A percentile compares a stretch with the other conserved stretches of the same genome.
These are phyloP conservation scores for Callospermophilus lateralis DNA, from an alignment of 2,113 vertebrate species.

Conservation along the genomic window DNA sequence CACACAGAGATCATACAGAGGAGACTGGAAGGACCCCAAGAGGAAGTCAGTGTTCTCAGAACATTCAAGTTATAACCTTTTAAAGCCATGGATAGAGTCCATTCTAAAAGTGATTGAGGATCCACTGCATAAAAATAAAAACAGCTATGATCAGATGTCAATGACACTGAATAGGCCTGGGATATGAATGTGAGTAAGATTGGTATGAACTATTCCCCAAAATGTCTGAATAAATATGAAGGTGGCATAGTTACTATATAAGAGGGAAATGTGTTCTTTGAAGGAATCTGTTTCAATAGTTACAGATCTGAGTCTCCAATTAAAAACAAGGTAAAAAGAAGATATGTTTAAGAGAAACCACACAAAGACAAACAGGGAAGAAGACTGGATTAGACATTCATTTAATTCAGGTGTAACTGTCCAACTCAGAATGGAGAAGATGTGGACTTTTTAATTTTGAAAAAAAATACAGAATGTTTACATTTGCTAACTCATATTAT, in stretches of 20 bases:
- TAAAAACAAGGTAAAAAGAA: not conserved
- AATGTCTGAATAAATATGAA: not conserved
- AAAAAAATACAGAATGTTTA: not conserved
- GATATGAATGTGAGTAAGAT: not conserved
- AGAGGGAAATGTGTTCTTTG: not conserved
- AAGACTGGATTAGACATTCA: not conserved
- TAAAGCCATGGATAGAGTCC: not conserved
- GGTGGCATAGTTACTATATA: not conserved
- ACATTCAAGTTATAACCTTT: slow-evolving; percentile 15
- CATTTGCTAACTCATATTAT: not conserved
- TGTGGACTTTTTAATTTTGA: not conserved
- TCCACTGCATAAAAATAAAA: not conserved
- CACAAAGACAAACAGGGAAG: not conserved
- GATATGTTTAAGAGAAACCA: not conserved
- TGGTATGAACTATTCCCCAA: not conserved
- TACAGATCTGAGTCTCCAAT: not conserved
- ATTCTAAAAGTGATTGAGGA: not conserved
- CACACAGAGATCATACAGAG: not conserved
- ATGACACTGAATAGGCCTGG: not conserved
- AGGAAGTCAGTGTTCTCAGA: not conserved
- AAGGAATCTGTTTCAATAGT: not conserved
- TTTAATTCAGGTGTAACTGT: not conserved
- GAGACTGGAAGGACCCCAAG: not conserved
- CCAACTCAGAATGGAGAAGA: not conserved
- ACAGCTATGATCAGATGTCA: not conserved